These are phyloP conservation scores for Cheiracanthium punctorium DNA, from an alignment of 2,888 invertebrate species.

Conservation along the genomic window DNA sequence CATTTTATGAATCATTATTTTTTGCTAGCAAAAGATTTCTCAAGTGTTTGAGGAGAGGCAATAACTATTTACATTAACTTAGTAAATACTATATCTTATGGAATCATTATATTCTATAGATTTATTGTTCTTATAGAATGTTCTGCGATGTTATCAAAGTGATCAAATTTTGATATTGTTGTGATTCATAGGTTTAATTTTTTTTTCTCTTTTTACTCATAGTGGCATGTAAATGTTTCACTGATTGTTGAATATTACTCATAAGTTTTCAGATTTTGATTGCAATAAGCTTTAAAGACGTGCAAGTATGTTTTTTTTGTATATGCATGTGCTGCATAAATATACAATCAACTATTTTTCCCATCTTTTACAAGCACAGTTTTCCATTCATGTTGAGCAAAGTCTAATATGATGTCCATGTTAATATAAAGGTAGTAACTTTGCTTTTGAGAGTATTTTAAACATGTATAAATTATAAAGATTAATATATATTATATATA, in stretches of 20 bases:
- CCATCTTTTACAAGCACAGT: neutral
- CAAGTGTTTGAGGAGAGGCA: neutral
- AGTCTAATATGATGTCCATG: neutral
- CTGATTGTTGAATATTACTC: neutral
- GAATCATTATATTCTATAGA: neutral
- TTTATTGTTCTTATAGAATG: conserved; percentile 1
- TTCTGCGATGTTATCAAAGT: neutral
- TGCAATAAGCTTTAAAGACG: neutral
- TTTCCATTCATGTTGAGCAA: neutral
- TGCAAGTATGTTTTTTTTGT: neutral
- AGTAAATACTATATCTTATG: neutral
- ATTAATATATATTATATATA: too few species aligned
- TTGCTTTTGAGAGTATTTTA: too few species aligned
- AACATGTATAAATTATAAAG: too few species aligned
- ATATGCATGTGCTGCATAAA: neutral
- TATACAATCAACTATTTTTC: neutral
- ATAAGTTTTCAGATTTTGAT: neutral
- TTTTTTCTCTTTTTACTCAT: neutral
- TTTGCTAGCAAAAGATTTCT: neutral
- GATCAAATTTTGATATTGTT: neutral
- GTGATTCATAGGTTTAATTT: neutral
- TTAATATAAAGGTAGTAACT: too few species aligned
- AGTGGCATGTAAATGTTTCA: neutral
- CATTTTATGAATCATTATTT: too few species aligned
- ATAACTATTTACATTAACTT: neutral